Evolutionary conservation across 2,797 vertebrate species (phyloP).

Genomic region (Sandelia bainsii): DNA sequence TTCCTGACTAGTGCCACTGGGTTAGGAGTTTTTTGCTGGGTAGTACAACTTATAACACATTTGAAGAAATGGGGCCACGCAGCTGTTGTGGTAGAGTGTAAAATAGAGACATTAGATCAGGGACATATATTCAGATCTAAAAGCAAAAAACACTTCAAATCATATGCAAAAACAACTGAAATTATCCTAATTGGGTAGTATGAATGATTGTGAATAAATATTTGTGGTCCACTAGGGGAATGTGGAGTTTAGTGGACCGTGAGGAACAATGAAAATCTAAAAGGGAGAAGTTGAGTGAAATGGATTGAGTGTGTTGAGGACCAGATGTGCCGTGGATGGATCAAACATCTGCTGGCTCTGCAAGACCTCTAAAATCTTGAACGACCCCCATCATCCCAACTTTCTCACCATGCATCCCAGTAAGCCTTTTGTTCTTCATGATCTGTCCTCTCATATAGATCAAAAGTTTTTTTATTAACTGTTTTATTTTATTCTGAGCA

Average conservation of each 20-base stretch:
- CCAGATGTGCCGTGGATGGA: slow-evolving; percentile 80
- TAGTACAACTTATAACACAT: slow-evolving; percentile 16
- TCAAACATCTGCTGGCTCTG: slow-evolving; percentile 80
- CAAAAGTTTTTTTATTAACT: slow-evolving; percentile 5
- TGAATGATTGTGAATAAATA: slow-evolving; percentile 65
- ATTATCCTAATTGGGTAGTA: slow-evolving; percentile 40
- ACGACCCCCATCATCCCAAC: slow-evolving; percentile 61
- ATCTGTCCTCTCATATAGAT: slow-evolving; percentile 31
- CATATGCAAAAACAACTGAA: slow-evolving; percentile 38
- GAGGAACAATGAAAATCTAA: slow-evolving; percentile 81
- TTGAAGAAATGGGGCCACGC: slow-evolving; percentile 7
- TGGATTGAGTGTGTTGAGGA: slow-evolving; percentile 74
- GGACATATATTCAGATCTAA: slow-evolving; percentile 2
- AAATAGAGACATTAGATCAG: slow-evolving; percentile 24
- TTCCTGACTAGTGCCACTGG: slow-evolving; percentile 45
- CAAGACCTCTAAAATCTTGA: slow-evolving; percentile 64
- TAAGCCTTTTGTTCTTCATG: slow-evolving; percentile 59
- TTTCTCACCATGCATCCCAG: slow-evolving; percentile 38
- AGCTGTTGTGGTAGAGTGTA: background rate
- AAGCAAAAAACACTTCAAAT: slow-evolving; percentile 26
- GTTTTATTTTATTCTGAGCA: slow-evolving; percentile 16
- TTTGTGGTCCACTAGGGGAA: slow-evolving; percentile 63
- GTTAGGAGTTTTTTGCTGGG: slow-evolving; percentile 33
- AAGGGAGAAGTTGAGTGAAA: slow-evolving; percentile 78
- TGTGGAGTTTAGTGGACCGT: slow-evolving; percentile 73